A percentile compares a stretch with the other conserved stretches of the same genome.
phyloP scores from a whole-genome alignment of 2,113 vertebrate genomes.

The Rhombomys opimus region DNA sequence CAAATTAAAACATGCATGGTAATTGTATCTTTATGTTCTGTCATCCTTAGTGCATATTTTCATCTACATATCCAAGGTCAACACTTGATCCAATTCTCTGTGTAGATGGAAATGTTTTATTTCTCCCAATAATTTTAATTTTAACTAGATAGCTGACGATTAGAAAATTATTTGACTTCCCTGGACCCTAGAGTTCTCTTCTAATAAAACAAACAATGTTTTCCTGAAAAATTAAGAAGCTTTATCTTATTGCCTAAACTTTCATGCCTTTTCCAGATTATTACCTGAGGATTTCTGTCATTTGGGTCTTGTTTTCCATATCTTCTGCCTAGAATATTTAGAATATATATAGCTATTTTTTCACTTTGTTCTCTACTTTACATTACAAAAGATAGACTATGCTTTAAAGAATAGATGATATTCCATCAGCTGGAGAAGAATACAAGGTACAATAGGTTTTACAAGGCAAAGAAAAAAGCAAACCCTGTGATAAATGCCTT shows the following conservation, averaged over 20 bases:
- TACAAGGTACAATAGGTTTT: not conserved
- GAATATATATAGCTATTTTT: not conserved
- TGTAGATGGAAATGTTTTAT: not conserved
- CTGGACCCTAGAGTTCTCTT: not conserved
- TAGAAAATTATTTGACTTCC: not conserved
- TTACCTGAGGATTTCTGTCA: not conserved
- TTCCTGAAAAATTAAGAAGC: not conserved
- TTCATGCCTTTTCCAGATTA: not conserved
- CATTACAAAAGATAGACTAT: not conserved
- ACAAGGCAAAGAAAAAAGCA: not conserved
- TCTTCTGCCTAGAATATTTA: not conserved
- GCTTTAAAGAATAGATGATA: not conserved
- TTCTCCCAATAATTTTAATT: not conserved
- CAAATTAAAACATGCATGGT: not conserved
- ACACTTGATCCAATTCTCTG: not conserved
- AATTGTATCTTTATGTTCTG: not conserved
- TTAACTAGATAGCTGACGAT: not conserved
- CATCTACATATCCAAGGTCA: not conserved
- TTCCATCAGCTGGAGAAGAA: not conserved
- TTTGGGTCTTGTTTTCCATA: not conserved
- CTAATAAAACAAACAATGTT: not conserved
- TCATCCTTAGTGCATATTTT: not conserved
- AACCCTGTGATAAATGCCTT: not conserved
- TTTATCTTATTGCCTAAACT: not conserved
- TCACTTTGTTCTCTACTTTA: too few relatives aligned